Evolutionary conservation across 2,113 vertebrate genomes (phyloP), one percentile per base, ranked within the genome.

Genomic region (Aphyosemion australe): DNA sequence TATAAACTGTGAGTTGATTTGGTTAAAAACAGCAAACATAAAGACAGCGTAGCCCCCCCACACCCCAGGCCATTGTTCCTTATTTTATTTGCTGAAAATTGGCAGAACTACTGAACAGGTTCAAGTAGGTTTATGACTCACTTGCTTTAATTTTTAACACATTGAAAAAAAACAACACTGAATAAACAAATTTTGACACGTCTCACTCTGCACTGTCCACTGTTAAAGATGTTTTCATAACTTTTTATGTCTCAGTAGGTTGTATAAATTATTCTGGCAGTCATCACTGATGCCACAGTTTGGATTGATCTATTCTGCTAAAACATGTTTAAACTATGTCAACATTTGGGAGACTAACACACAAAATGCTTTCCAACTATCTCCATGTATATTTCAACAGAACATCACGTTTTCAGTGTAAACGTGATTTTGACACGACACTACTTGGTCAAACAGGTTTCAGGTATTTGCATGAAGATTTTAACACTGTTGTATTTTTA

Each of bases 121-220:
- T 66, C 13, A 51, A 21, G 6, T 15, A 59, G 32, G 66, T 49
- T 60, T 54, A 8, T 45, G 62, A 20, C 41, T 34, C 26, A 39
- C 72, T 76, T 42, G 78, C 84, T 84, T 87, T 81, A 77, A 74
- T 79, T 60, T 70, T 63, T 12, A 43, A 53, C 20, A 21, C 16
- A 50, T 37, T 8, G 8, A 3, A 18, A 47, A 57, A 65, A 69
- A 15, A 72, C 4, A 54, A 68, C 42, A 48, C 49, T 46, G 67
- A 74, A n/a, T 68, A 34, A 42, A 80, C 51, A 32, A 4, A 26
- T 65, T 60, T 60, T 39, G 50, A 71, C 64, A 64, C 12, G 0
- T 15, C 50, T 73, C 72, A 18, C 42, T 41, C 13, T 12, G 65
- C 52, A 54, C 65, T 76, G 67, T 59, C 50, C 53, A 10, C 55